phyloP scores from a whole-genome alignment of 1,140 invertebrate species.

The Samia ricini region DNA sequence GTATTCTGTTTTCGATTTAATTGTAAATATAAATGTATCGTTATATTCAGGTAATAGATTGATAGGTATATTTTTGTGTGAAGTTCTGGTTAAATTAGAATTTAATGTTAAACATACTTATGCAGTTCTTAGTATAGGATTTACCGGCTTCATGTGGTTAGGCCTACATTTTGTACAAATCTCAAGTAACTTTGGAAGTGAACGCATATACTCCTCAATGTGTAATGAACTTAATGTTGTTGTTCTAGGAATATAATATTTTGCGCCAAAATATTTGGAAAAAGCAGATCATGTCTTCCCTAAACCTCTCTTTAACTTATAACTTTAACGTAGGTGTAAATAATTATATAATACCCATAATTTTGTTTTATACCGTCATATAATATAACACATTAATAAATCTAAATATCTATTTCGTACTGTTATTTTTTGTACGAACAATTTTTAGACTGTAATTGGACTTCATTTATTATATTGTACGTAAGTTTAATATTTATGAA shows the following conservation, averaged over 20 bases:
- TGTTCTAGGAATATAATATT: background rate
- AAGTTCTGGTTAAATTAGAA: conserved; percentile 37
- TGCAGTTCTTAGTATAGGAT: background rate
- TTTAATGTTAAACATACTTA: conserved; percentile 5
- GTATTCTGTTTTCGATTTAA: conserved; percentile 45
- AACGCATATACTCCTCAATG: background rate
- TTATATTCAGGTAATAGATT: conserved; percentile 18
- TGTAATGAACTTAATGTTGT: background rate
- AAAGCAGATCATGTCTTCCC: conserved; percentile 68
- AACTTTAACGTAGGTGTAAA: conserved; percentile 24
- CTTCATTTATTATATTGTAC: too few relatives aligned
- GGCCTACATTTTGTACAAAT: background rate
- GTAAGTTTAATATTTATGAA: background rate
- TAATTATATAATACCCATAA: background rate
- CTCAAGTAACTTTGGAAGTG: background rate
- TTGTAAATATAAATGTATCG: conserved; percentile 47
- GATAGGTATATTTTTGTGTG: conserved; percentile 47
- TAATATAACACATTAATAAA: background rate
- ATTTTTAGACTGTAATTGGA: too few relatives aligned
- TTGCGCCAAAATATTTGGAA: conserved; percentile 18
- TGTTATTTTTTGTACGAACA: background rate
- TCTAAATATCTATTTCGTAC: background rate
- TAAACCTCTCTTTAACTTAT: conserved; percentile 47
- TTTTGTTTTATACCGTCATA: background rate
- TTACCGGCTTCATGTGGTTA: conserved; percentile 5